Evolutionary conservation across 2,888 invertebrate genomes (phyloP).

Genomic region (Tinea trinotella): DNA sequence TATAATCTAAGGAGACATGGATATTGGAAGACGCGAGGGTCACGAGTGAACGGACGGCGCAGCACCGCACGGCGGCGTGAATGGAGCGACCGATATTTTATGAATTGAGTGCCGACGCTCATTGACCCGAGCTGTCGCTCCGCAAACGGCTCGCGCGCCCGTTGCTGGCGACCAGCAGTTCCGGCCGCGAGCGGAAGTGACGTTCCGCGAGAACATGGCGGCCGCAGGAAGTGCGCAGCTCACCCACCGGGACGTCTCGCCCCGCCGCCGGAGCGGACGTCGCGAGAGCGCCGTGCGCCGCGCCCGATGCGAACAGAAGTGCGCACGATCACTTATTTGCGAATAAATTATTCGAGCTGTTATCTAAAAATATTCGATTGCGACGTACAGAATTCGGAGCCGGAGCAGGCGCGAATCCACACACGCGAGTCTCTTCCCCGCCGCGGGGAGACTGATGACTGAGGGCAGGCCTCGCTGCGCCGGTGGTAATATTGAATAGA

Average conservation of each 20-base stretch:
- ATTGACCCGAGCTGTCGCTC: constrained; percentile 51
- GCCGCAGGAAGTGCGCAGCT: constrained; percentile 72
- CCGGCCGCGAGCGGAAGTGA: constrained; percentile 63
- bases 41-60: constrained; percentile 66
- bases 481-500: background rate
- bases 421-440: constrained; percentile 68
- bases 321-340: constrained; percentile 65
- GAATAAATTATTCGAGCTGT: constrained; percentile 69
- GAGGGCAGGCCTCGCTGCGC: constrained; percentile 57
- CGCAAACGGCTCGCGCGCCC: constrained; percentile 23
- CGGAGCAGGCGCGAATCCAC: constrained; percentile 49
- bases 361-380: constrained; percentile 71
- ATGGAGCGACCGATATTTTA: constrained; percentile 70
- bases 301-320: constrained; percentile 59
- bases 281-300: constrained; percentile 46
- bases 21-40: constrained; percentile 71
- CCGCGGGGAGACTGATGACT: constrained; percentile 70
- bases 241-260: constrained; percentile 66
- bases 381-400: constrained; percentile 37
- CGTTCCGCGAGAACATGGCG: constrained; percentile 69
- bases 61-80: constrained; percentile 62
- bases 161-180: constrained; percentile 36
- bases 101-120: constrained; percentile 67
- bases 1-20: constrained; percentile 70
- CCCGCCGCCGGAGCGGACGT: constrained; percentile 37